Percentiles rank a stretch among this genome's conserved stretches.
Conservation (phyloP, 2,888 invertebrate species). For the Morinoia aosen region DNA sequence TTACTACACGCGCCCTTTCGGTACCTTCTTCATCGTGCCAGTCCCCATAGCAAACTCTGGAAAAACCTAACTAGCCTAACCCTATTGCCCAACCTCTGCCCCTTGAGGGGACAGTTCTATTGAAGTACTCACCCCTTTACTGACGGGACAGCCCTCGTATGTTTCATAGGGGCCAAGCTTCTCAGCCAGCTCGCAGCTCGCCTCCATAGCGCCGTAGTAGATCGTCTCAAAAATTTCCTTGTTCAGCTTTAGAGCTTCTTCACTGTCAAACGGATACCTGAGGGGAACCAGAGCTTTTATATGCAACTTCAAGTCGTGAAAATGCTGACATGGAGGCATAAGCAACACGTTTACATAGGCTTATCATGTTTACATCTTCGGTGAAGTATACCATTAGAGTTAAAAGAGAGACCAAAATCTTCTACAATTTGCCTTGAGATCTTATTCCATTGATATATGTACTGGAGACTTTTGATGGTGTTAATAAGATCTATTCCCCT, state of each 20-base stretch:
- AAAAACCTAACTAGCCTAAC: too few relatives aligned
- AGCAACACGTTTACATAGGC: background rate
- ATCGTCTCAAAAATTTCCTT: constrained; percentile 97
- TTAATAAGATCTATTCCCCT: background rate
- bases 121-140: constrained; percentile 81
- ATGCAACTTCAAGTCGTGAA: background rate
- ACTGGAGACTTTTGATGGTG: background rate
- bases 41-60: too few relatives aligned
- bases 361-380: background rate
- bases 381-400: too few relatives aligned
- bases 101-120: background rate
- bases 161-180: constrained; percentile 89
- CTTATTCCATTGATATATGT: background rate
- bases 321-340: background rate
- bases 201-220: constrained; percentile 96
- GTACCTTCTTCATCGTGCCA: too few relatives aligned
- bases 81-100: too few relatives aligned
- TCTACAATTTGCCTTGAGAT: background rate
- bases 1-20: too few relatives aligned
- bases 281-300: background rate
- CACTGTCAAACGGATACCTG: constrained; percentile 90
- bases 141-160: constrained; percentile 91
- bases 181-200: constrained; percentile 93
- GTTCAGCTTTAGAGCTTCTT: constrained; percentile 87
- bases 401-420: background rate